Evolutionary conservation across 1,140 invertebrate genomes (phyloP), one percentile per base, ranked within the genome.

Genomic region (Acyrthosiphon pisum): DNA sequence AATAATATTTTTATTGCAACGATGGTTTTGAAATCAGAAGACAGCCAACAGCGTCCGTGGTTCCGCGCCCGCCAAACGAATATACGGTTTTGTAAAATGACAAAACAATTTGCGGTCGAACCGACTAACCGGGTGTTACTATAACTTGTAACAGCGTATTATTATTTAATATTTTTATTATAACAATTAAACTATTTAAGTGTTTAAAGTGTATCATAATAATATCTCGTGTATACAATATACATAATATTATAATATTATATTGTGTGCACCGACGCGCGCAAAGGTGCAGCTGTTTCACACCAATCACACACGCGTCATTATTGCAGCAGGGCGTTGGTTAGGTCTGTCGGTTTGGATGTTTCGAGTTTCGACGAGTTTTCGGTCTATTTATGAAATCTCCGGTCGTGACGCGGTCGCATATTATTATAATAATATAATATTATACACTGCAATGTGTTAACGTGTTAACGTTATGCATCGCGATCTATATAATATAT

Each of bases 351-450:
- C 14, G 60, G 60, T 76, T 87, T 44, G 86, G 41, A 44, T 46
- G 84, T 26, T 46, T 20, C 8, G 26, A 46, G 84, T 26, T 46
- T 20, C 8, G 26, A 46, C 41, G 11, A 44, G 84, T 88, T 88
- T 88, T 88, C 86, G 86, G 86, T 88, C 86, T 88, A 88, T 48
- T 88, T 35, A 88, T 48, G n/a, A 88, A 84, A 84, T 41, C 37
- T 0, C 41, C 9, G 76, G 35, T 83, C 60, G 60, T 76, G 60
- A n/a, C n/a, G 60, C 30, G 60, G 60, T n/a, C 60, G 14, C 60
- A 76, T 76, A n/a, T 76, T n/a, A 76, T 76, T 76, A n/a, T 56
- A 20, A 50, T 56, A 23, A 56, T 4, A n/a, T 4, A n/a, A n/a
- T n/a, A n/a, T n/a, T n/a, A 14, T 68, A n/a, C 60, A 68, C 30